Conservation (phyloP, 2,797 vertebrate species). For the Oreochromis mossambicus region DNA sequence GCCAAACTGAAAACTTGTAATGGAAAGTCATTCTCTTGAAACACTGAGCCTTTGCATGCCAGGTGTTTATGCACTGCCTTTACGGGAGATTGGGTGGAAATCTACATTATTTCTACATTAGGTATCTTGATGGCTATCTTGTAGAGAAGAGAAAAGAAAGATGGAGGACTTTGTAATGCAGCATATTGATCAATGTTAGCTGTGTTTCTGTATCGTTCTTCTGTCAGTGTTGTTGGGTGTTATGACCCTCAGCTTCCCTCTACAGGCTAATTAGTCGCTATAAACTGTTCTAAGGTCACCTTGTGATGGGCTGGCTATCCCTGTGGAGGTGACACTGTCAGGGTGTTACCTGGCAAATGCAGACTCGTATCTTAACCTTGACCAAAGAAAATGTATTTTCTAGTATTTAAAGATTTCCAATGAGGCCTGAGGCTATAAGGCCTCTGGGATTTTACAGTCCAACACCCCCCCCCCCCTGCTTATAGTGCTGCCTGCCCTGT, state of each 20-base stretch:
- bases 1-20: constrained; percentile 70
- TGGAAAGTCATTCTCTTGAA: constrained; percentile 78
- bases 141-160: constrained; percentile 53
- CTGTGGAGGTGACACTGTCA: constrained; percentile 59
- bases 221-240: constrained; percentile 60
- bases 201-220: constrained; percentile 40
- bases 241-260: constrained; percentile 55
- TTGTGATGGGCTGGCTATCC: constrained; percentile 64
- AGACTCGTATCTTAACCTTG: constrained; percentile 73
- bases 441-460: constrained; percentile 54
- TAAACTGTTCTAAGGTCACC: constrained; percentile 75
- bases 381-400: constrained; percentile 74
- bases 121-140: constrained; percentile 35
- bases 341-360: constrained; percentile 50
- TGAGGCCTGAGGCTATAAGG: constrained; percentile 34
- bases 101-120: constrained; percentile 69
- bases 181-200: constrained; percentile 60
- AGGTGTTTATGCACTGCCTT: constrained; percentile 60
- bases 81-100: constrained; percentile 51
- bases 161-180: constrained; percentile 58
- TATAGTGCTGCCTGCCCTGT: constrained; percentile 67
- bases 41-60: constrained; percentile 71
- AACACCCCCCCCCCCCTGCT: constrained; percentile 45
- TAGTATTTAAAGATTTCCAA: constrained; percentile 72
- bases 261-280: constrained; percentile 73